Conservation (phyloP, 2,113 vertebrate species). For the Aptenodytes forsteri region DNA sequence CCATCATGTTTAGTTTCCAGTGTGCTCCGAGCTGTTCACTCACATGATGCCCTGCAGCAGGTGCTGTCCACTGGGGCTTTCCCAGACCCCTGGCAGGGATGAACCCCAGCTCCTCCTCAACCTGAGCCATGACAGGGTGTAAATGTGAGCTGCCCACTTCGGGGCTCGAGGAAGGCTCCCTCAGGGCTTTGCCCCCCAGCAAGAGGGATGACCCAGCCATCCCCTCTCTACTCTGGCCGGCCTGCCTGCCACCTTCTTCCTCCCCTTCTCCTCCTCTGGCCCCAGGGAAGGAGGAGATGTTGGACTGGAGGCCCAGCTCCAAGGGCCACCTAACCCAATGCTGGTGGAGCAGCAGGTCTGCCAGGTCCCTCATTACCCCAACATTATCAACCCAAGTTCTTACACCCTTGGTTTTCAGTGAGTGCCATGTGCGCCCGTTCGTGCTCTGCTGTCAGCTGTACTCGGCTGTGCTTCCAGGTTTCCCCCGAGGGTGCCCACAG, state of each 20-base stretch:
- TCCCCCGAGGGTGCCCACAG: neutral
- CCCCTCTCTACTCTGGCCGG: neutral
- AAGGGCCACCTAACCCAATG: neutral
- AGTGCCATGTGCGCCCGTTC: accelerated
- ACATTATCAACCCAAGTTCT: neutral
- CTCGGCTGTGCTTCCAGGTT: neutral
- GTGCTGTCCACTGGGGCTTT: accelerated
- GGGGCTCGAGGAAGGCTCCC: neutral
- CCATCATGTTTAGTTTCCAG: neutral
- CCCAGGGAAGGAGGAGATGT: neutral
- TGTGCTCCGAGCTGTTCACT: neutral
- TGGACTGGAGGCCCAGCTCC: neutral
- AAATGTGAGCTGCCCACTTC: neutral
- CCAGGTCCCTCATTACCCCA: neutral
- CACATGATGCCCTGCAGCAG: neutral
- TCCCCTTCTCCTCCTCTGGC: neutral
- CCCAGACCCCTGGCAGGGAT: neutral
- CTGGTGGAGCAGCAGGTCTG: neutral
- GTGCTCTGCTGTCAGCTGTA: neutral
- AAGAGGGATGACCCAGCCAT: neutral
- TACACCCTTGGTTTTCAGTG: neutral
- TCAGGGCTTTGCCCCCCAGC: neutral
- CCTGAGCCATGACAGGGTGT: neutral
- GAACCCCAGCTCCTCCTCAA: neutral
- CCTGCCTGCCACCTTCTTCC: neutral